Base-by-base conservation (phyloP, 2,113 vertebrate genomes). In the Amphiprion percula region DNA sequence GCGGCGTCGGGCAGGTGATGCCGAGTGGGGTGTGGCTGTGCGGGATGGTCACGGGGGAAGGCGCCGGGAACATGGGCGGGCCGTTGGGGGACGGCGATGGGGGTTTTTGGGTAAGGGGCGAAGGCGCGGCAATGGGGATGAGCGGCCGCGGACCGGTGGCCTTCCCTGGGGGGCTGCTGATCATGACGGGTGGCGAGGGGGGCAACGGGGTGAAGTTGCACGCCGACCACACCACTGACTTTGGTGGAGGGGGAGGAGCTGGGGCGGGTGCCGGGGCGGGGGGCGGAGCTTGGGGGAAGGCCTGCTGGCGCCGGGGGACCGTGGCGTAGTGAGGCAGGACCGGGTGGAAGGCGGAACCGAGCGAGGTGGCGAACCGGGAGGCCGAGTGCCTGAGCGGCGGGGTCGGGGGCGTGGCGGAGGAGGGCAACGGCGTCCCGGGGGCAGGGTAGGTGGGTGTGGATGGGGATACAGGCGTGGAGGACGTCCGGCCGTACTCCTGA, bases 301-400 rank as follows among this genome's bases (percentile, higher is more conserved):
- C 94, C 75, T 92, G 96, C 93, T 96, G 92, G 2, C 96, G 95
- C 82, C 97, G 94, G 44, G 98, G 97, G 78, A 95, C 95, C 0
- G 98, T 98, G 77, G 97, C 97, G 5, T 99, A 98, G 93, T 99
- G 98, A 82, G 98, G 98, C 85, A 99, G 95, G 68, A 99, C 98
- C 0, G 98, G 97, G 91, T 99, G 98, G 93, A 99, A 99, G 94
- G 98, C 98, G 47, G 98, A 99, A 84, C 98, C 96, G 44, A 99
- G 91, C 12, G 98, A 99, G 58, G 97, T 98, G 92, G 98, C 97
- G 78, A 99, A 99, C 83, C 97, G 96, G 73, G 98, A 97, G 68
- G 97, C 97, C 1, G 98, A 96, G 93, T 99, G 97, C 70, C 97
- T 95, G 71, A 98, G 93, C 44, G 98, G 98, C 10, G 98, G 98